phyloP scores from a whole-genome alignment of 2,113 vertebrate genomes.

The Grammomys dolichurus region DNA sequence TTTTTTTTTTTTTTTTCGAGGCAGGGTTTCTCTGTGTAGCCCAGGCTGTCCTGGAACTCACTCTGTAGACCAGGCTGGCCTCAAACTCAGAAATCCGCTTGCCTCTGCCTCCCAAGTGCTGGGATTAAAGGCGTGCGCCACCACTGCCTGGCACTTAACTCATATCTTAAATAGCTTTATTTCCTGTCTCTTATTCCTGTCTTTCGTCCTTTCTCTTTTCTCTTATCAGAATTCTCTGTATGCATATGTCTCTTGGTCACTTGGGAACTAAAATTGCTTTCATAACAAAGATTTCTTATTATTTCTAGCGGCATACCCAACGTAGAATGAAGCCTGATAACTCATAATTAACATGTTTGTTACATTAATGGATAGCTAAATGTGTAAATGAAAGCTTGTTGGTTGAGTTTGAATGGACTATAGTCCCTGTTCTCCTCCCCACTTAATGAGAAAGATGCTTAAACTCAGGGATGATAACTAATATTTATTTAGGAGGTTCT shows the following conservation, averaged over 20 bases:
- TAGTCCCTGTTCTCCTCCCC: fast-evolving
- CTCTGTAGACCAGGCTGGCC: too few relatives aligned
- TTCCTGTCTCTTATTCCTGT: not conserved
- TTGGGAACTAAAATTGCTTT: not conserved
- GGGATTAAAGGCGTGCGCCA: too few relatives aligned
- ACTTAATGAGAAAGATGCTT: not conserved
- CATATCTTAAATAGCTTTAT: not conserved
- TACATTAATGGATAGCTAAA: not conserved
- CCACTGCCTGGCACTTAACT: not conserved
- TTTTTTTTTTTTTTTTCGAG: too few relatives aligned
- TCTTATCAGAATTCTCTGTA: not conserved
- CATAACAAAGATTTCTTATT: not conserved
- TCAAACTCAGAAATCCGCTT: too few relatives aligned
- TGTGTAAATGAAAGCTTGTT: not conserved
- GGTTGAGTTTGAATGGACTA: conserved; percentile 11
- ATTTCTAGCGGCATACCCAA: not conserved
- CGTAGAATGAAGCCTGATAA: conserved; percentile 13
- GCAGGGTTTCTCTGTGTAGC: too few relatives aligned
- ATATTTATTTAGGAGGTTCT: not conserved
- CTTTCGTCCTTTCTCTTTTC: conserved; percentile 14
- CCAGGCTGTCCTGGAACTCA: too few relatives aligned
- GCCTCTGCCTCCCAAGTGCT: too few relatives aligned
- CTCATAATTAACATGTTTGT: not conserved
- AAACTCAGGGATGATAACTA: not conserved
- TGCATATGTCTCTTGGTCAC: conserved; percentile 8